These are phyloP conservation scores for Sceloporus tristichus DNA, from an alignment of 2,113 vertebrate species.

Conservation along the genomic window DNA sequence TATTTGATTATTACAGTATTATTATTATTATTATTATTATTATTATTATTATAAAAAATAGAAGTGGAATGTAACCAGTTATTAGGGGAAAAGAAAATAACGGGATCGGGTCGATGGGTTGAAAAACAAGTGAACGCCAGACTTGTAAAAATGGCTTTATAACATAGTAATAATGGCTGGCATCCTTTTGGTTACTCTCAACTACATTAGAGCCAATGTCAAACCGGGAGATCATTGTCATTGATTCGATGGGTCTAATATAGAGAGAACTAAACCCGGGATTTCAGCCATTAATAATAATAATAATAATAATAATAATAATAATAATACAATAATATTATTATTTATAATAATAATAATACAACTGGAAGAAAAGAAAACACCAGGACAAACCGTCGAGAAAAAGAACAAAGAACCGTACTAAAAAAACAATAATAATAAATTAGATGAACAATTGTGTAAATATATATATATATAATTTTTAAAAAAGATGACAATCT, in stretches of 20 bases:
- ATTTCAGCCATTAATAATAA: too few species aligned
- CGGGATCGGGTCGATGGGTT: background rate
- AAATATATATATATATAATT: constrained; percentile 91
- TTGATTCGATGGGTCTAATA: too few species aligned
- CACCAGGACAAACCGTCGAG: constrained; percentile 82
- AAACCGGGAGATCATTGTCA: too few species aligned
- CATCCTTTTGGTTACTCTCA: too few species aligned
- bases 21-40: constrained; percentile 66
- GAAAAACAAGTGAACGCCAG: constrained; percentile 58
- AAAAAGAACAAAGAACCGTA: constrained; percentile 83
- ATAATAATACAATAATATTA: background rate
- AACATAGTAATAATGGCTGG: background rate
- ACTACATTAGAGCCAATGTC: too few species aligned
- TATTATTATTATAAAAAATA: constrained; percentile 42
- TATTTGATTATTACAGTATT: constrained; percentile 66
- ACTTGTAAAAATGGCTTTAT: constrained; percentile 78
- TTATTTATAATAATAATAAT: constrained; percentile 55
- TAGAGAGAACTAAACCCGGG: too few species aligned
- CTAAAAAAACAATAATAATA: constrained; percentile 91
- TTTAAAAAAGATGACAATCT: constrained; percentile 99
- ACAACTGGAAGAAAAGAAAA: constrained; percentile 75
- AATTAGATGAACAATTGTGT: constrained; percentile 98
- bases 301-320: constrained; percentile 45
- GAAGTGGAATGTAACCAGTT: constrained; percentile 78
- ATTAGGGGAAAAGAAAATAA: constrained; percentile 77